Evolutionary conservation across 1,140 invertebrate genomes (phyloP), one percentile per base, ranked within the genome.

Genomic region (Bradysia coprophila): DNA sequence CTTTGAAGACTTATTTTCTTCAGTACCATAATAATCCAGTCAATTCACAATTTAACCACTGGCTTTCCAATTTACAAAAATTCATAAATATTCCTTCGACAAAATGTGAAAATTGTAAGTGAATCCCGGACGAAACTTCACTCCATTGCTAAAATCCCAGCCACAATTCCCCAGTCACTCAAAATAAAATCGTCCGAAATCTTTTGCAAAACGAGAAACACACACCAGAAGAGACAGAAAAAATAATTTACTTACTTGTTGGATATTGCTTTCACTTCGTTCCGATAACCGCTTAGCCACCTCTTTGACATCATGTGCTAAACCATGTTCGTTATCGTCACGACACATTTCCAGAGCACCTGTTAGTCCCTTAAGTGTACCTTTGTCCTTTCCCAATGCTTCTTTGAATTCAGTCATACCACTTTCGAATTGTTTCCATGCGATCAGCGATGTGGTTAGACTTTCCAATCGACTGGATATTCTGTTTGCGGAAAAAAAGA

Each of bases 231-330:
- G n/a, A n/a, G n/a, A n/a, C n/a, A n/a, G n/a, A 28, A 28, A 28
- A 28, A 28, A 28, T 8, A 28, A 8, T 13, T 6, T 8, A 28
- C 24, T 8, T 41, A 41, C 23, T 10, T 41, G 15, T 40, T 36
- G 45, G 11, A 48, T 5, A 56, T 52, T 38, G 21, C 21, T 38
- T n/a, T 69, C 64, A 36, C 68, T 64, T 49, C 69, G 73, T 51
- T 81, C 78, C 8, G 76, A 78, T 11, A 83, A 62, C 21, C 80
- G 57, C 51, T 73, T 70, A 2, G 77, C 74, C 15, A 80, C 72
- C 49, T 77, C 69, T 38, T 73, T 67, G 10, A 78, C 69, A 24
- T 73, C 75, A 18, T 72, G 68, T 8, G 74, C 73, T 21, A 71
- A 59, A 43, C 70, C 66, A 9, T 71, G 65, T n/a, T 67, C 67